Evolutionary conservation across 2,888 invertebrate genomes (phyloP).

Genomic region (Drosophila algonquin): DNA sequence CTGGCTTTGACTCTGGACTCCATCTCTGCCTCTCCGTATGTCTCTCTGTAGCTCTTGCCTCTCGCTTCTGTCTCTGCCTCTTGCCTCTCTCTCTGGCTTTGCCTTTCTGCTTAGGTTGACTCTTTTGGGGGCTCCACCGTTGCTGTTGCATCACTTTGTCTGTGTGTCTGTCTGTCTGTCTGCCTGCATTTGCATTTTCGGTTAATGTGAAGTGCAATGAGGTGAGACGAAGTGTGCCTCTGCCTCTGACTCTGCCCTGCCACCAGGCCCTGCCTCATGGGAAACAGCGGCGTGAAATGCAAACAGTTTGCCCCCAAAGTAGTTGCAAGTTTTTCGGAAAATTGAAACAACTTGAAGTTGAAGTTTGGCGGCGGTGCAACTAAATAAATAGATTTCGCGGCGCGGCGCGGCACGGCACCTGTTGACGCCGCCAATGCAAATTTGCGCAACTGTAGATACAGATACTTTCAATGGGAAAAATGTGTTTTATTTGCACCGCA

Average conservation of each 20-base stretch:
- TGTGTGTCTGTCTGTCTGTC: constrained; percentile 4
- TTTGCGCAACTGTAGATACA: constrained; percentile 66
- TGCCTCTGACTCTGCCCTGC: constrained; percentile 5
- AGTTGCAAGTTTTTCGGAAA: constrained; percentile 44
- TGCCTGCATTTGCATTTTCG: constrained; percentile 41
- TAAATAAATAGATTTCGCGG: constrained; percentile 66
- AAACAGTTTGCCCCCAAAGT: constrained; percentile 48
- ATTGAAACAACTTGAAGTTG: constrained; percentile 51
- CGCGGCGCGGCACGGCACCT: constrained; percentile 59
- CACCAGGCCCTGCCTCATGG: not conserved
- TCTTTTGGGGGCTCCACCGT: constrained; percentile 10
- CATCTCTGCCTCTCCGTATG: not conserved
- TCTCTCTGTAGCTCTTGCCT: constrained; percentile 9
- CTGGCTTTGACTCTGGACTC: not conserved
- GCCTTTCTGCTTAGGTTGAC: constrained; percentile 64
- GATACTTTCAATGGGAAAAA: constrained; percentile 31
- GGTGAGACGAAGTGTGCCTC: constrained; percentile 26
- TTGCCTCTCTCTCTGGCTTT: not conserved
- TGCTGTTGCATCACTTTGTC: constrained; percentile 58
- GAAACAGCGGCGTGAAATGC: constrained; percentile 29
- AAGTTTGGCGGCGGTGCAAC: constrained; percentile 51
- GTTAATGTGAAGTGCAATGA: constrained; percentile 32
- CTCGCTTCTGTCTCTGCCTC: constrained; percentile 16
- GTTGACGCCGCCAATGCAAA: constrained; percentile 70
- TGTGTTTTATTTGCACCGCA: constrained; percentile 18